Conservation (phyloP, 2,888 invertebrate species). For the Meteorus cinctellus region DNA sequence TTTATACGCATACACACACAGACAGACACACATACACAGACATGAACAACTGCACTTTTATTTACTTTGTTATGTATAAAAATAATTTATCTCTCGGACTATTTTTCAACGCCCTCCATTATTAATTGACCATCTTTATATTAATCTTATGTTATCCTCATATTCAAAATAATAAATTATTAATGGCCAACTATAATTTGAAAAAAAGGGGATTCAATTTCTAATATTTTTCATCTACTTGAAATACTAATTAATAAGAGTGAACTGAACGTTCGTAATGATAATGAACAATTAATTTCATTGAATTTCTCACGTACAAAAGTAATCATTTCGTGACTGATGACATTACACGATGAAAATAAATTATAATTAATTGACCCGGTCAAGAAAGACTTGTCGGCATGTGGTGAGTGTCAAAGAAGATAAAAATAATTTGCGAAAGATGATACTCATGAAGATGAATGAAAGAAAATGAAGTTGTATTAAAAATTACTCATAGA, state of each 20-base stretch:
- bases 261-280: not conserved
- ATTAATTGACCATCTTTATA: too few species aligned
- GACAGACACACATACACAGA: not conserved
- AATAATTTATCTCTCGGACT: not conserved
- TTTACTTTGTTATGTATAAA: not conserved
- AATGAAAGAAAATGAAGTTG: not conserved
- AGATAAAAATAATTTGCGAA: constrained; percentile 39
- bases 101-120: too few species aligned
- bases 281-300: not conserved
- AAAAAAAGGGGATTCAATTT: too few species aligned
- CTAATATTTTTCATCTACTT: too few species aligned
- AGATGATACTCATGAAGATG: not conserved
- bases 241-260: too few species aligned
- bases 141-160: too few species aligned
- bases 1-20: not conserved
- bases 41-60: not conserved
- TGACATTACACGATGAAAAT: constrained; percentile 47
- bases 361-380: constrained; percentile 53
- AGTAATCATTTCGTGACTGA: constrained; percentile 39
- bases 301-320: constrained; percentile 36
- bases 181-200: too few species aligned
- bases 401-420: constrained; percentile 31
- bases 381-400: constrained; percentile 41
- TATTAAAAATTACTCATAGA: not conserved
- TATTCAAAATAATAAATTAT: too few species aligned